Evolutionary conservation across 2,113 vertebrate genomes (phyloP), one percentile per base, ranked within the genome.

Genomic region (Ageneiosus marmoratus): DNA sequence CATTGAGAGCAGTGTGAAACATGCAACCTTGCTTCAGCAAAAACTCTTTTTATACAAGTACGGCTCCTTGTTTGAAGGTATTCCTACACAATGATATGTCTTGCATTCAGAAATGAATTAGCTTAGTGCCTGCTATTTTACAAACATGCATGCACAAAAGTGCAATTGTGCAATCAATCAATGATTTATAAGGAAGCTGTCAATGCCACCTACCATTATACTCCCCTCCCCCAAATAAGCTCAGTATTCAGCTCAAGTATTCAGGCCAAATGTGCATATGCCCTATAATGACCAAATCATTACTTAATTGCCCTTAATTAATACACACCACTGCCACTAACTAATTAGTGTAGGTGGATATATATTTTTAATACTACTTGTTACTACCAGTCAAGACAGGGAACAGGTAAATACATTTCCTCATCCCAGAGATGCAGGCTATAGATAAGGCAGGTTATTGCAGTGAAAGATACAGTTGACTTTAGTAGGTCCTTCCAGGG

Each of bases 391-490:
- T 41, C 53, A 78, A 44, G 20, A 46, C 41, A 63, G 41, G 56
- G 56, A 63, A 63, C 73, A 24, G 20, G 10, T 76, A 37, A 10
- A 76, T 29, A 87, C 86, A 63, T 82, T 87, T 88, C 84, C 86
- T 91, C 88, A 85, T 87, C 29, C 89, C 90, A 44, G 56, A 51
- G 81, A 85, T 90, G 89, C 87, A 84, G 88, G 86, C 86, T 90
- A 80, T 89, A 82, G 85, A 90, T 92, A 90, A 93, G 84, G 90
- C 92, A 93, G 92, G 92, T 94, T 94, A 93, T 93, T 93, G 89
- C 88, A 89, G 91, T 94, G 92, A 94, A 92, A 92, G 92, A 94
- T 92, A 89, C 88, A 87, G 89, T 90, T 89, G 89, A 94, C 92
- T 94, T 94, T 93, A 93, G 92, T 89, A 89, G 92, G 91, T 90